Percentiles rank a stretch among this genome's conserved stretches.
Conservation (phyloP, 1,140 invertebrate genomes). For the Monochamus saltuarius region DNA sequence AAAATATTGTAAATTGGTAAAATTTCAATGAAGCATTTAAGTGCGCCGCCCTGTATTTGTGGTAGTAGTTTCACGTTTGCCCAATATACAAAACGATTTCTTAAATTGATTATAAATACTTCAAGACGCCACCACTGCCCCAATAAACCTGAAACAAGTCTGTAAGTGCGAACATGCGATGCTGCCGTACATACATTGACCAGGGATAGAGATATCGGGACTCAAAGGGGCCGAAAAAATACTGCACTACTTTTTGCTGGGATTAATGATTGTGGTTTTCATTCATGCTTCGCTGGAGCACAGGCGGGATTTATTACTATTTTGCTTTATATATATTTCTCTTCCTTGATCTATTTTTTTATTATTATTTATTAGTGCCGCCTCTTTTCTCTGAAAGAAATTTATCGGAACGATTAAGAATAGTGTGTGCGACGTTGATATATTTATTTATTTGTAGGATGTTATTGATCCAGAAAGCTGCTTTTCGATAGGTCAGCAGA, state of each 20-base stretch:
- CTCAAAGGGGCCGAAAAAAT: constrained; percentile 37
- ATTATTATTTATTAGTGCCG: constrained; percentile 24
- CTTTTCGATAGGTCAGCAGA: too few species aligned
- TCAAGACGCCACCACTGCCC: constrained; percentile 17
- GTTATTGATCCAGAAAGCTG: too few species aligned
- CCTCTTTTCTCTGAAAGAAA: neutral
- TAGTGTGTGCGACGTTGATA: neutral
- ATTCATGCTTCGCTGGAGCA: constrained; percentile 41
- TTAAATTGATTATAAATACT: too few species aligned
- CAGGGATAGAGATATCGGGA: constrained; percentile 37
- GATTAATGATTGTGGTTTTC: constrained; percentile 41
- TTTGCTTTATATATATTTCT: constrained; percentile 10
- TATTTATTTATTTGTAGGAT: neutral
- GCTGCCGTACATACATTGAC: constrained; percentile 31
- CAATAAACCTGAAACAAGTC: constrained; percentile 29
- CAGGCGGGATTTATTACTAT: constrained; percentile 35
- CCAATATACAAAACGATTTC: too few species aligned
- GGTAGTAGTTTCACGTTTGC: too few species aligned
- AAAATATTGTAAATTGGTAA: too few species aligned
- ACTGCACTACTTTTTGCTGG: constrained; percentile 31
- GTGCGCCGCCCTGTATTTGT: too few species aligned
- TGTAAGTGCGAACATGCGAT: constrained; percentile 36
- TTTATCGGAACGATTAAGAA: constrained; percentile 8
- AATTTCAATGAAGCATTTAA: too few species aligned
- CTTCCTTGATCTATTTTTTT: constrained; percentile 34